These are phyloP conservation scores for Stenoptilia bipunctidactyla DNA, from an alignment of 2,888 invertebrate species.

Conservation along the genomic window DNA sequence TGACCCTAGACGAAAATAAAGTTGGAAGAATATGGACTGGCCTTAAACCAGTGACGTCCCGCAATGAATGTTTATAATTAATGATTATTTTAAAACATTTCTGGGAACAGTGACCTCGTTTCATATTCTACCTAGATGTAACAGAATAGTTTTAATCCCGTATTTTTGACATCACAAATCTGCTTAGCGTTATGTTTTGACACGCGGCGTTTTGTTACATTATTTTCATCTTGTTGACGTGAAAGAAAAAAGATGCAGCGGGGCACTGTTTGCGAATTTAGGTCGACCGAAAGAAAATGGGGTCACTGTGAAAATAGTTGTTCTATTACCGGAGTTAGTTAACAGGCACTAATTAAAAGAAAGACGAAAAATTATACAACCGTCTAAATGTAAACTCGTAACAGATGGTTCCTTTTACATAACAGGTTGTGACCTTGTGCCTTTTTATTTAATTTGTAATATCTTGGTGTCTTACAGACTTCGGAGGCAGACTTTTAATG, in stretches of 20 bases:
- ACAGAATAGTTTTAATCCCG: conserved; percentile 37
- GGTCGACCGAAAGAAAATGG: conserved; percentile 53
- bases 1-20: too few species aligned
- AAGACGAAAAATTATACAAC: not conserved
- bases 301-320: conserved; percentile 57
- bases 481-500: too few species aligned
- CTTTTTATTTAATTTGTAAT: too few species aligned
- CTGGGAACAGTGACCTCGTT: not conserved
- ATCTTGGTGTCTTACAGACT: too few species aligned
- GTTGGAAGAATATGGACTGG: conserved; percentile 22
- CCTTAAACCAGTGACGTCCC: conserved; percentile 1
- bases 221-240: conserved; percentile 42
- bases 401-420: not conserved
- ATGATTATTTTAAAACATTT: not conserved
- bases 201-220: conserved; percentile 51
- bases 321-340: conserved; percentile 47
- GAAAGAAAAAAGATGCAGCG: conserved; percentile 31
- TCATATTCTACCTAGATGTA: conserved; percentile 30
- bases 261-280: conserved; percentile 48
- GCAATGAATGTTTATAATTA: not conserved
- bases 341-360: conserved; percentile 58
- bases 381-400: not conserved
- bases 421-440: conserved; percentile 5
- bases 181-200: conserved; percentile 40
- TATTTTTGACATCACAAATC: conserved; percentile 38